Evolutionary conservation across 2,888 invertebrate genomes (phyloP).

Genomic region (Cotesia congregata): DNA sequence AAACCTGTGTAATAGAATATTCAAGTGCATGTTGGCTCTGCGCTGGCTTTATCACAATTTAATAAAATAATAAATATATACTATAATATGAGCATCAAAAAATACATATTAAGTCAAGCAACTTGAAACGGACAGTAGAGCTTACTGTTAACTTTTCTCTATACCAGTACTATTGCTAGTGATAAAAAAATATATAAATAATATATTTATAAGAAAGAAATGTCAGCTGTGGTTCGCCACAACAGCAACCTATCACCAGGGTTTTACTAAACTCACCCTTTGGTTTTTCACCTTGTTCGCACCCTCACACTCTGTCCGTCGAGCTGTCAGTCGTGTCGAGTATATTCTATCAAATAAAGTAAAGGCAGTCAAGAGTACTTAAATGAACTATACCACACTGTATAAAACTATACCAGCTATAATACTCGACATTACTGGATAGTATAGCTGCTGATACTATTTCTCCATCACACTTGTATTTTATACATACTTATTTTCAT

Average conservation of each 20-base stretch:
- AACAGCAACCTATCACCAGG: constrained; percentile 40
- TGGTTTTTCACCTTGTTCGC: constrained; percentile 59
- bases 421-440: neutral
- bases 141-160: neutral
- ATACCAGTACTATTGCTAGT: neutral
- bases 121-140: neutral
- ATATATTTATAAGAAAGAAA: constrained; percentile 43
- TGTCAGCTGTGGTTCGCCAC: constrained; percentile 66
- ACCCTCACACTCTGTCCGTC: constrained; percentile 59
- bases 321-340: constrained; percentile 54
- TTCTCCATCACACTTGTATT: neutral
- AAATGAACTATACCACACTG: constrained; percentile 7
- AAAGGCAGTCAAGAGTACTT: constrained; percentile 38
- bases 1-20: neutral
- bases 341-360: constrained; percentile 42
- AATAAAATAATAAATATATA: neutral
- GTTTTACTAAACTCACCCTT: constrained; percentile 54
- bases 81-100: neutral
- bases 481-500: constrained; percentile 4
- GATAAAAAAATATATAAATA: constrained; percentile 13
- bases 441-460: neutral
- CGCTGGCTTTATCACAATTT: neutral
- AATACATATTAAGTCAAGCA: neutral
- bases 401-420: neutral
- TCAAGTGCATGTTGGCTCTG: neutral